Conservation (phyloP, 2,113 vertebrate species). For the Chlamydotis undulata region DNA sequence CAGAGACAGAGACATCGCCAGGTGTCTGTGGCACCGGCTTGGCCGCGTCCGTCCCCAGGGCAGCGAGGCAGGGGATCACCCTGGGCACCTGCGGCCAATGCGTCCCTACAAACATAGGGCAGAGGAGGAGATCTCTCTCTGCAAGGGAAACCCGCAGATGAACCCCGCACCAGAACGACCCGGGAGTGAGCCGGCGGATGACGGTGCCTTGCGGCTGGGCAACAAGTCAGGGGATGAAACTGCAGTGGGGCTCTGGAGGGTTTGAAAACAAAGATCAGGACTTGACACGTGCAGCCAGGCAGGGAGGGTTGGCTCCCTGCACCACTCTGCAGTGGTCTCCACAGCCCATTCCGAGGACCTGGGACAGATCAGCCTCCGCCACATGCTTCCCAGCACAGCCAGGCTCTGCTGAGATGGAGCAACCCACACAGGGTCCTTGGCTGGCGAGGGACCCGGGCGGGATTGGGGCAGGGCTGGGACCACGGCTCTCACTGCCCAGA, state of each 20-base stretch:
- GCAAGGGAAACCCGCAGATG: neutral
- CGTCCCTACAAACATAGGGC: fast-evolving
- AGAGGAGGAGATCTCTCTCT: neutral
- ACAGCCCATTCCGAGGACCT: fast-evolving
- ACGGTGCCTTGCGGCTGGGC: no score
- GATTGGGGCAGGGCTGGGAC: neutral
- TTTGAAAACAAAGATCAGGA: neutral
- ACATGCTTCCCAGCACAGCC: fast-evolving
- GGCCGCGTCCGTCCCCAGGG: fast-evolving
- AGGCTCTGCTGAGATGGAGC: neutral
- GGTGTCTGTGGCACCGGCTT: fast-evolving
- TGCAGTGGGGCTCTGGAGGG: fast-evolving
- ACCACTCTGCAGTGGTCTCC: fast-evolving
- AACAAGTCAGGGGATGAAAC: fast-evolving
- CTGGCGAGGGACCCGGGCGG: fast-evolving
- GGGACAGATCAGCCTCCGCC: neutral
- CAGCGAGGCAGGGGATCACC: fast-evolving
- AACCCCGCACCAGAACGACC: fast-evolving
- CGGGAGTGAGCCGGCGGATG: fast-evolving
- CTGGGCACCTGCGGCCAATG: fast-evolving
- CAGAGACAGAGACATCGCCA: fast-evolving
- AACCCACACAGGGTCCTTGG: fast-evolving
- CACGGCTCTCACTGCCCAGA: no score
- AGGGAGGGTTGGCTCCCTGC: neutral
- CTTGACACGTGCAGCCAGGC: neutral